Evolutionary conservation across 2,888 invertebrate genomes (phyloP).

Genomic region (Andrena flavipes): DNA sequence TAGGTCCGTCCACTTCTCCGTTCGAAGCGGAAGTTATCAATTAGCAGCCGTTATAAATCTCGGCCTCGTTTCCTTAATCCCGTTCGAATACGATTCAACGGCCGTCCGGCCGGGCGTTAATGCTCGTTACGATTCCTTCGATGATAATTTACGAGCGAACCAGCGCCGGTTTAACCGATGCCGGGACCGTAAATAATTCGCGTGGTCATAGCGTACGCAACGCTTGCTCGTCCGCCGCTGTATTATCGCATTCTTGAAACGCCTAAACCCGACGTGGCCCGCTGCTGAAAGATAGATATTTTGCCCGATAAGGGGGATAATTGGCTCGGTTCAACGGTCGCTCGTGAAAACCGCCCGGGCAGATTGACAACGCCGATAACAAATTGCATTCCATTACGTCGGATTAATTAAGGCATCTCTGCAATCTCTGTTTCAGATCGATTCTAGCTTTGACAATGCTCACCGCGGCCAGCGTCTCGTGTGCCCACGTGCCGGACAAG

Average conservation of each 20-base stretch:
- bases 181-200: background rate
- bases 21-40: conserved; percentile 21
- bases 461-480: conserved; percentile 73
- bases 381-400: conserved; percentile 59
- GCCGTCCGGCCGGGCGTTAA: conserved; percentile 10
- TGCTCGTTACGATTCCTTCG: conserved; percentile 6
- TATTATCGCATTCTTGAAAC: conserved; percentile 70
- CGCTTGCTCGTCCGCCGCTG: conserved; percentile 40
- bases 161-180: conserved; percentile 25
- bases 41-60: conserved; percentile 2
- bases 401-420: conserved; percentile 61
- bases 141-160: conserved; percentile 14
- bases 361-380: conserved; percentile 60
- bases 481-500: conserved; percentile 78
- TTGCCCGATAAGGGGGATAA: conserved; percentile 61
- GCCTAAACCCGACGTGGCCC: conserved; percentile 60
- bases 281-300: conserved; percentile 57
- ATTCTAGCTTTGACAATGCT: conserved; percentile 76
- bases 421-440: conserved; percentile 78
- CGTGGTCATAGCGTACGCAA: conserved; percentile 3
- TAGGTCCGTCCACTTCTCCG: background rate
- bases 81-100: conserved; percentile 1
- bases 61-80: background rate
- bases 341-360: conserved; percentile 33
- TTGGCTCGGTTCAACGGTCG: conserved; percentile 58